Percentiles rank a stretch among this genome's conserved stretches.
Conservation (phyloP, 1,140 invertebrate species). For the Thalassaphorura encarpata region DNA sequence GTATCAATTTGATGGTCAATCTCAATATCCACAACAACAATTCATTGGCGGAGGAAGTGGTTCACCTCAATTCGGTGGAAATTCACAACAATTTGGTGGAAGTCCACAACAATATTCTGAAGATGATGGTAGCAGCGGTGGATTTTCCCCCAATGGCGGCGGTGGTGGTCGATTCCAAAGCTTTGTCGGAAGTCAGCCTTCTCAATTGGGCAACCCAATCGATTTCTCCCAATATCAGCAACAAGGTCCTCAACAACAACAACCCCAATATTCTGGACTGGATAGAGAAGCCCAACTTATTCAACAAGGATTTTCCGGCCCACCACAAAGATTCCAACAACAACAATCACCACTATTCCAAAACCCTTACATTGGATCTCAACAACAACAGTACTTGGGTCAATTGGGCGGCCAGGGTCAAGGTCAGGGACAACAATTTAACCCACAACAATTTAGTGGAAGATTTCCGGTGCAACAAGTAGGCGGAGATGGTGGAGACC, state of each 20-base stretch:
- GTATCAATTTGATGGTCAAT: not conserved
- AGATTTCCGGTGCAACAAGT: not conserved
- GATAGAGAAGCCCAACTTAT: not conserved
- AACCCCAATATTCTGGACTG: not conserved
- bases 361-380: not conserved
- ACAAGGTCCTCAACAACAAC: not conserved
- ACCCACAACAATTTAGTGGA: not conserved
- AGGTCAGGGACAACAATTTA: constrained; percentile 11
- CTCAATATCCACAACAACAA: not conserved
- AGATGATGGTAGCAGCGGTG: too few relatives aligned
- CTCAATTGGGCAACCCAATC: too few relatives aligned
- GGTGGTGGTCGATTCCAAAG: too few relatives aligned
- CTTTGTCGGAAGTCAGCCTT: too few relatives aligned
- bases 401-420: too few relatives aligned
- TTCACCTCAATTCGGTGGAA: not conserved
- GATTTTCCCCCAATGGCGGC: too few relatives aligned
- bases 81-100: not conserved
- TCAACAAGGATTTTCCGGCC: constrained; percentile 17
- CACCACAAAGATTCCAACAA: constrained; percentile 35
- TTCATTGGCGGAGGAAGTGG: not conserved
- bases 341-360: constrained; percentile 38
- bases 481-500: not conserved
- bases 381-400: too few relatives aligned
- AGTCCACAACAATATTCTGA: not conserved
- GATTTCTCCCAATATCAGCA: too few relatives aligned